Base-by-base conservation (phyloP, 2,797 vertebrate species). In the Chrosomus eos region DNA sequence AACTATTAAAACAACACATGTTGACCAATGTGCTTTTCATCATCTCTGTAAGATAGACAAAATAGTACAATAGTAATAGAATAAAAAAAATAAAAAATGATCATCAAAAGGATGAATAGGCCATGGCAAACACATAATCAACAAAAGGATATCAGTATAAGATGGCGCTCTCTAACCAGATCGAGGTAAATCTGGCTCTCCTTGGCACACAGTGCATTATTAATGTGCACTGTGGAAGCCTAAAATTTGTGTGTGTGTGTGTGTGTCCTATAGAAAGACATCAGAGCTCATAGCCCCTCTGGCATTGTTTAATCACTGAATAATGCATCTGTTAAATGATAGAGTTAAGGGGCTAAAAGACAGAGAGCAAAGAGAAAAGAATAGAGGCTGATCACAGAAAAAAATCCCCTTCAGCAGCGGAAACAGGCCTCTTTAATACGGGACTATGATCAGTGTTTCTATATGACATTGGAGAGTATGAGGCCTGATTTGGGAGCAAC, bases 261-360 rank as follows among this genome's bases (percentile, higher is more conserved):
- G 38, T 82, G 85, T 87, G 80, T 36, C 58, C 80, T 80, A 82
- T 60, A 78, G 51, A 85, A 71, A 64, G 33, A 77, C 19, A 67
- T 31, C 60, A 64, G 28, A 7, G 68, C 64, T 55, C 70, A 67
- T 38, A 66, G 60, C 21, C 92, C 93, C 93, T 89, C 91, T 93
- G 91, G 92, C 92, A 90, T 93, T 92, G 93, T 93, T 93, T 89
- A 88, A 90, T 85, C 87, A 88, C 92, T 95, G 90, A 94, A 95
- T 95, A 93, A 94, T 94, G 92, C 72, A 94, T 93, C 85, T 86
- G 23, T 73, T 84, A 87, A 87, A 87, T 83, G 76, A 80, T 80
- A 68, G 82, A 87, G 90, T 93, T 95, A 94, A 94, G 88, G 91
- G 88, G 92, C 88, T 92, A 90, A 92, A 91, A 88, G 85, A 84